Evolutionary conservation across 2,888 invertebrate species (phyloP), one percentile per base, ranked within the genome.

Genomic region (Noctua pronuba): DNA sequence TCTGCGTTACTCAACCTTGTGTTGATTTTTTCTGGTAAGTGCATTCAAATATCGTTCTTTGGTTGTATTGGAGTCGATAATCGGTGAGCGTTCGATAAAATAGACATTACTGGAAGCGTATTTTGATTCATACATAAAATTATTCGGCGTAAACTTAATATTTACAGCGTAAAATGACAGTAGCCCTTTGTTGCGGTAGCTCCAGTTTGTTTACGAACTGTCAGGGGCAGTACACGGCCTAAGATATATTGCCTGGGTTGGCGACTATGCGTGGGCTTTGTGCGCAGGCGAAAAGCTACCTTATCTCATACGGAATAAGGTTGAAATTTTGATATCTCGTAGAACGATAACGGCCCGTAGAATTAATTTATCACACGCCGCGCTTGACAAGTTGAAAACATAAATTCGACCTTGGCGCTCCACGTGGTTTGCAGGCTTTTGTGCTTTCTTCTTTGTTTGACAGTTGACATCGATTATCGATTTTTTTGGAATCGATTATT

Each of bases 141-240:
- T 77, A 84, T 86, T 90, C 84, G 82, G 78, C 74, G 72, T 46
- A 72, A 77, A 80, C 75, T 85, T 86, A 82, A 79, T 90, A 91
- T 91, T 92, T 88, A 78, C 79, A 79, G 79, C 84, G 75, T 79
- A 88, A 92, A 93, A 91, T 92, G 91, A 90, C 91, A 91, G 88
- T 91, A 88, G 85, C 87, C 91, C 94, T 94, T 95, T 96, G 96
- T 96, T 96, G 96, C 95, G 96, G 96, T 96, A 96, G 96, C 95
- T 95, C 94, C 96, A 95, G 97, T 97, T 97, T 97, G 97, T 97
- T 97, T 97, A 97, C 97, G 96, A 97, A 97, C 96, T 97, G 97
- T 97, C 97, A 97, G 96, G 96, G 96, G 93, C 96, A 96, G 96
- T 96, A 96, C 95, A 96, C 96, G 95, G 96, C 96, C 96, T 95